phyloP scores from a whole-genome alignment of 2,797 vertebrate species.

The Pseudochromis fuscus region DNA sequence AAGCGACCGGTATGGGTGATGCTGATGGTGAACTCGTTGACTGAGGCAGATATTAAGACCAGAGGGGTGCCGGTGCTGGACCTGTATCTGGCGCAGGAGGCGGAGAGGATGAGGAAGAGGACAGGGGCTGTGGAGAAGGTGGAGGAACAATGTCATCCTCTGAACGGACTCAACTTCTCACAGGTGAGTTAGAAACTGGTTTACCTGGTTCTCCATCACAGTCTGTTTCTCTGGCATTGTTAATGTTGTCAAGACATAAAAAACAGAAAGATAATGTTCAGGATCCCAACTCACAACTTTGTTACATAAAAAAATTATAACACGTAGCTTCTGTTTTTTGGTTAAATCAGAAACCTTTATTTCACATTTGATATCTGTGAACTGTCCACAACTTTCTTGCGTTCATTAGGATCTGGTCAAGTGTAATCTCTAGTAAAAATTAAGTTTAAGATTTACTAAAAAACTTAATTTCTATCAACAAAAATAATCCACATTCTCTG shows the following conservation, averaged over 20 bases:
- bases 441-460: too few relatives aligned
- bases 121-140: slow-evolving; percentile 92
- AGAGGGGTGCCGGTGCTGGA: slow-evolving; percentile 90
- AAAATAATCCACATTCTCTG: too few relatives aligned
- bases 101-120: slow-evolving; percentile 89
- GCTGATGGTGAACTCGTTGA: slow-evolving; percentile 94
- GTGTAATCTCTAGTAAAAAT: too few relatives aligned
- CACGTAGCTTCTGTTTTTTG: too few relatives aligned
- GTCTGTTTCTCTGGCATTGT: neutral
- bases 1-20: slow-evolving; percentile 94
- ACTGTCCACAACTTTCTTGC: too few relatives aligned
- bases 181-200: slow-evolving; percentile 85
- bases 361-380: too few relatives aligned
- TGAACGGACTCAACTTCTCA: slow-evolving; percentile 93
- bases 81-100: slow-evolving; percentile 93
- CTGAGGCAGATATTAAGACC: slow-evolving; percentile 90
- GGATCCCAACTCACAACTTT: too few relatives aligned
- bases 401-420: too few relatives aligned
- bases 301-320: too few relatives aligned
- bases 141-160: slow-evolving; percentile 92
- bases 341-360: too few relatives aligned
- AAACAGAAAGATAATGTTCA: neutral
- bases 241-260: neutral
- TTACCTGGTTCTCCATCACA: neutral
- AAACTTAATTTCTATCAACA: too few relatives aligned